Evolutionary conservation across 2,888 invertebrate species (phyloP).

Genomic region (Lysandra coridon): DNA sequence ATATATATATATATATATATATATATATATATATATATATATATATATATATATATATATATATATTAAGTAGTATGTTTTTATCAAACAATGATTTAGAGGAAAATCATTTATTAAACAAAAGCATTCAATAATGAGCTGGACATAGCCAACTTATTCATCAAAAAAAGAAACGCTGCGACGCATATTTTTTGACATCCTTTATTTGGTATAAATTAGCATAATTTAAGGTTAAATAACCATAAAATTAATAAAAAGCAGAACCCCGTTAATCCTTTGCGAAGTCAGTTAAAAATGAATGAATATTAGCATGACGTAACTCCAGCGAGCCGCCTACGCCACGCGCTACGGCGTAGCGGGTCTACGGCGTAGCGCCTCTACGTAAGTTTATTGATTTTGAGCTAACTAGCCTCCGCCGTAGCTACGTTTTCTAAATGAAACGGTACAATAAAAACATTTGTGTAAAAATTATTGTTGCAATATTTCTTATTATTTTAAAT

Average conservation of each 20-base stretch:
- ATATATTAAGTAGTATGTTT: too few relatives aligned
- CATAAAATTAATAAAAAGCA: background rate
- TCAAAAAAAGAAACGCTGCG: background rate
- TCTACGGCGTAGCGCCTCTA: constrained; percentile 35
- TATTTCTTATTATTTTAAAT: too few relatives aligned
- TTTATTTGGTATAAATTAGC: background rate
- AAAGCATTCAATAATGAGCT: too few relatives aligned
- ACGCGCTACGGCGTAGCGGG: constrained; percentile 37
- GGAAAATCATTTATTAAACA: too few relatives aligned
- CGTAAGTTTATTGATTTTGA: constrained; percentile 4
- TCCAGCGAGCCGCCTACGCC: background rate
- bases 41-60: too few relatives aligned
- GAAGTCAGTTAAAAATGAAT: background rate
- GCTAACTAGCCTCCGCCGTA: background rate
- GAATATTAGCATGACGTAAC: background rate
- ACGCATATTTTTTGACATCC: background rate
- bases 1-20: too few relatives aligned
- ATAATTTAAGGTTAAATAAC: background rate
- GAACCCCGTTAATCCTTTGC: background rate
- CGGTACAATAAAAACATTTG: background rate
- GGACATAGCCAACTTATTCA: too few relatives aligned
- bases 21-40: too few relatives aligned
- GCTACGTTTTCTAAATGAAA: background rate
- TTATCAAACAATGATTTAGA: too few relatives aligned
- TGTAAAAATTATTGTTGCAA: background rate